phyloP scores from a whole-genome alignment of 2,797 vertebrate genomes.

The Cheirogaleus major region DNA sequence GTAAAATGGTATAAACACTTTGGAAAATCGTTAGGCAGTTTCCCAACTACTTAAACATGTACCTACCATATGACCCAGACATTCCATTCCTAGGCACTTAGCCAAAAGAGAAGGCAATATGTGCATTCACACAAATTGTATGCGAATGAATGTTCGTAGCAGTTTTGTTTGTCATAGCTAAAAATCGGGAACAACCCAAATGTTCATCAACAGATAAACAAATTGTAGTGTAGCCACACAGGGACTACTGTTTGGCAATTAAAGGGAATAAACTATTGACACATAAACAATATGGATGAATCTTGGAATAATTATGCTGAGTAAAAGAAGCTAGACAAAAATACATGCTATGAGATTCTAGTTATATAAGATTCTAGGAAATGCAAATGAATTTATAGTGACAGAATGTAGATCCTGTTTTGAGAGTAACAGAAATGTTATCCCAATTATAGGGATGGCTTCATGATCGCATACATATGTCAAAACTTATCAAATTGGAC shows the following conservation, averaged over 20 bases:
- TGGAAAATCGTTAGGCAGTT: background rate
- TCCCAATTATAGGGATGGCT: background rate
- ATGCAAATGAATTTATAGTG: background rate
- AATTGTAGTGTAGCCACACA: rapidly evolving
- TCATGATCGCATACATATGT: background rate
- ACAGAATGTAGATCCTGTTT: background rate
- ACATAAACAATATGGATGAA: rapidly evolving
- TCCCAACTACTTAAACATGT: background rate
- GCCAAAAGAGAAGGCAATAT: background rate
- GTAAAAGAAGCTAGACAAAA: background rate
- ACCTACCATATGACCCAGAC: background rate
- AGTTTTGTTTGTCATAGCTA: background rate
- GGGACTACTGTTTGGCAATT: background rate
- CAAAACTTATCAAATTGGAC: background rate
- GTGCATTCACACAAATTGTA: background rate
- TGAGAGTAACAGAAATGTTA: background rate
- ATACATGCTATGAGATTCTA: background rate
- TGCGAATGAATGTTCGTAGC: background rate
- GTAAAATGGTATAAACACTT: background rate
- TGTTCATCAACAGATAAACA: background rate
- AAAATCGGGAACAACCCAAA: background rate
- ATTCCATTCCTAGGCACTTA: background rate
- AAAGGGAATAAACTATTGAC: background rate
- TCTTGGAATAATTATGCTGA: background rate
- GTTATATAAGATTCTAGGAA: background rate